phyloP scores from a whole-genome alignment of 2,113 vertebrate species.

The Taxidea taxus region DNA sequence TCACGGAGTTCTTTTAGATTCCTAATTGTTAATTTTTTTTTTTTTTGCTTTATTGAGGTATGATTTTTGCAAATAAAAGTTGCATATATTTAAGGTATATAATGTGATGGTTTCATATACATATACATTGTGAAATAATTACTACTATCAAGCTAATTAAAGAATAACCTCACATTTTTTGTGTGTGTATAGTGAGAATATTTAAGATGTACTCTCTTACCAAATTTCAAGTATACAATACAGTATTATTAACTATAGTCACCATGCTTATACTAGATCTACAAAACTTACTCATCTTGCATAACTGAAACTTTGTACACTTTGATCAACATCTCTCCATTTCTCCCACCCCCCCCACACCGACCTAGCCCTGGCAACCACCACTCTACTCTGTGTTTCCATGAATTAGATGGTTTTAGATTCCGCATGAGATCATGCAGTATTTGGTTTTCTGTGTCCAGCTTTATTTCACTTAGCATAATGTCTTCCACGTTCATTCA shows the following conservation, averaged over 20 bases:
- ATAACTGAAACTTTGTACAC: not conserved
- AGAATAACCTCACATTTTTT: not conserved
- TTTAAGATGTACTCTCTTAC: not conserved
- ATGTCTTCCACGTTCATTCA: not conserved
- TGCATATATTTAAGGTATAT: not conserved
- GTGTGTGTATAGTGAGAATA: not conserved
- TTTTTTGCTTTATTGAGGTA: not conserved
- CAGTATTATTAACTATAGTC: not conserved
- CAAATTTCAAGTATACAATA: not conserved
- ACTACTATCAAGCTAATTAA: not conserved
- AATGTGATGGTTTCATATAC: not conserved
- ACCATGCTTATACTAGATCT: not conserved
- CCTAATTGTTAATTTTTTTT: not conserved
- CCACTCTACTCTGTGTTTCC: not conserved
- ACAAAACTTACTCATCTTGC: not conserved
- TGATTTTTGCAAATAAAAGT: not conserved
- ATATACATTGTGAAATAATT: not conserved
- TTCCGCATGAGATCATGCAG: not conserved
- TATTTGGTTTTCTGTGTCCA: not conserved
- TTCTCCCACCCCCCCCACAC: not conserved
- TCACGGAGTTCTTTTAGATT: not conserved
- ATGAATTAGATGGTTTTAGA: not conserved
- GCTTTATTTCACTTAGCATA: not conserved
- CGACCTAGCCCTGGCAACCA: not conserved
- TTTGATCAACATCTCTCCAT: not conserved